phyloP scores from a whole-genome alignment of 2,888 invertebrate genomes.

The Mimumesa dahlbomi region DNA sequence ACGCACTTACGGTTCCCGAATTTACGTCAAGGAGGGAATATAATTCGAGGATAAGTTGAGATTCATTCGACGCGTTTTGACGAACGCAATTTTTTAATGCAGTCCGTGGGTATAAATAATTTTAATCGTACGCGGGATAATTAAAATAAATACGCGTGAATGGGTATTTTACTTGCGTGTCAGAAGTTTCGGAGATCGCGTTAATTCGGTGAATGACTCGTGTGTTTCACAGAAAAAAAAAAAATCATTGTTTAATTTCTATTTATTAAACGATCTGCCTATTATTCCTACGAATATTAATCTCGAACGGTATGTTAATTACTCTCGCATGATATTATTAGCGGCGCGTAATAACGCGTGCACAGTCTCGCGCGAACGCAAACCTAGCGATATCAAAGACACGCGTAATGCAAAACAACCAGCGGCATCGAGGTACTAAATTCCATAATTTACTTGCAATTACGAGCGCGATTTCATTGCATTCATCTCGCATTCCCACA shows the following conservation, averaged over 20 bases:
- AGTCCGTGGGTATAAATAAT: too few relatives aligned
- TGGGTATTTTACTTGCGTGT: too few relatives aligned
- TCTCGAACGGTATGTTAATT: too few relatives aligned
- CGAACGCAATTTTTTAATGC: background rate
- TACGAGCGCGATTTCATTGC: conserved; percentile 14
- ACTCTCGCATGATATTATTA: too few relatives aligned
- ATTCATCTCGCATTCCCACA: background rate
- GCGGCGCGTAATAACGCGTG: too few relatives aligned
- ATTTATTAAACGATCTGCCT: too few relatives aligned
- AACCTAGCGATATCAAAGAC: background rate
- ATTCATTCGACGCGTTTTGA: conserved; percentile 13
- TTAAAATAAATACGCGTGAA: conserved; percentile 23
- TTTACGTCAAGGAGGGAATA: conserved; percentile 41
- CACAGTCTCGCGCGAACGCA: too few relatives aligned
- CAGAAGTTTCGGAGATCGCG: too few relatives aligned
- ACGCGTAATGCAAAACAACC: background rate
- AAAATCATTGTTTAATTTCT: too few relatives aligned
- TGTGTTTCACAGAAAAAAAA: too few relatives aligned
- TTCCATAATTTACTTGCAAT: conserved; percentile 5
- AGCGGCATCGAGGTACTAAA: background rate
- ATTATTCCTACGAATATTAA: too few relatives aligned
- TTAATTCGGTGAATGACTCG: too few relatives aligned
- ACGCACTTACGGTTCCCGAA: conserved; percentile 39
- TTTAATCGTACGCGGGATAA: conserved; percentile 3
- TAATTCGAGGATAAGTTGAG: conserved; percentile 48